A percentile compares a stretch with the other conserved stretches of the same genome.
phyloP scores from a whole-genome alignment of 2,797 vertebrate species.

The Phalloptychus januarius region DNA sequence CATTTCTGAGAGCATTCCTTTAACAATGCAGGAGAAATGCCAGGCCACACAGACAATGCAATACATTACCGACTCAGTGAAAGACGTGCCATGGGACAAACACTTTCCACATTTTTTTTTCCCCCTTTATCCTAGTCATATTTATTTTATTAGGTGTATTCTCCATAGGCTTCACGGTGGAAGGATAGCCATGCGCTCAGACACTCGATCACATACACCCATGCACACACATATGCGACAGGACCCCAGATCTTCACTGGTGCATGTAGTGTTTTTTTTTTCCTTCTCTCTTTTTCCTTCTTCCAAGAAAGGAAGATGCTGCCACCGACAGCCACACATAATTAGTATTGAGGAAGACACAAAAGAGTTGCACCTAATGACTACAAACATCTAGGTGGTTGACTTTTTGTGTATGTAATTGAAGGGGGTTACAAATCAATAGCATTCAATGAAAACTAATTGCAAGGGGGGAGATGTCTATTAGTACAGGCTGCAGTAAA shows the following conservation, averaged over 20 bases:
- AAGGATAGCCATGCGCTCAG: slow-evolving; percentile 70
- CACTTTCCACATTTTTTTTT: slow-evolving; percentile 67
- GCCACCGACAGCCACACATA: slow-evolving; percentile 79
- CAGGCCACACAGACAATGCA: slow-evolving; percentile 64
- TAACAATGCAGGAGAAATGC: slow-evolving; percentile 62
- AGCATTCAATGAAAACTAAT: slow-evolving; percentile 85
- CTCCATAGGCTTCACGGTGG: slow-evolving; percentile 73
- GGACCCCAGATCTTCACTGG: slow-evolving; percentile 76
- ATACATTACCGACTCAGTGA: slow-evolving; percentile 70
- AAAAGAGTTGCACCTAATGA: slow-evolving; percentile 81
- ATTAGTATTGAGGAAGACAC: slow-evolving; percentile 84
- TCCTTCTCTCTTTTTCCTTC: slow-evolving; percentile 61
- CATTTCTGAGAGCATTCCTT: slow-evolving; percentile 51
- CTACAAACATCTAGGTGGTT: slow-evolving; percentile 81
- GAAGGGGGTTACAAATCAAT: slow-evolving; percentile 81
- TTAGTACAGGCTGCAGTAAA: slow-evolving; percentile 60
- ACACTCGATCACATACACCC: slow-evolving; percentile 63
- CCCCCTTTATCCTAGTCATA: slow-evolving; percentile 71
- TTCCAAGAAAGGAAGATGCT: slow-evolving; percentile 58
- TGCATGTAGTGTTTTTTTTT: slow-evolving; percentile 77
- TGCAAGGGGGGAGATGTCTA: slow-evolving; percentile 70
- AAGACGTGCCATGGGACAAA: slow-evolving; percentile 72
- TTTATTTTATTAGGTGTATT: slow-evolving; percentile 82
- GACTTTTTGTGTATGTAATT: slow-evolving; percentile 81
- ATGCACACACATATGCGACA: slow-evolving; percentile 45